Conservation (phyloP, 2,888 invertebrate genomes). For the Drosophila neutralis region DNA sequence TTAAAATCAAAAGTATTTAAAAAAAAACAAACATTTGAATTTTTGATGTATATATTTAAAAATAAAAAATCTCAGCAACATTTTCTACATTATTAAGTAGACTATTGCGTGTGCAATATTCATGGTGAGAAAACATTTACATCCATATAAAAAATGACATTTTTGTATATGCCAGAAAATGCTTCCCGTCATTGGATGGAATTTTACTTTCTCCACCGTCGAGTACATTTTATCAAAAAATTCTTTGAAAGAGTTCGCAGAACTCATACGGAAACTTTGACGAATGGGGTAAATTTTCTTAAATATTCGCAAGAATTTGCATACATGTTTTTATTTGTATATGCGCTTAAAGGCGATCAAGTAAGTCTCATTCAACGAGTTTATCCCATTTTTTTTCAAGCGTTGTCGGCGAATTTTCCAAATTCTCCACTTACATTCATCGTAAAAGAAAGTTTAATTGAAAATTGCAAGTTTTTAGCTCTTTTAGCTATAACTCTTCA, state of each 20-base stretch:
- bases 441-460: not conserved
- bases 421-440: not conserved
- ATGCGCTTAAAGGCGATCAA: not conserved
- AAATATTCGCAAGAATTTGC: not conserved
- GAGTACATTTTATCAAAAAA: not conserved
- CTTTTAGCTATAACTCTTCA: not conserved
- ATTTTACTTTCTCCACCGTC: not conserved
- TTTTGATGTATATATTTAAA: not conserved
- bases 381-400: not conserved
- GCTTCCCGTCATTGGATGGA: not conserved
- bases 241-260: not conserved
- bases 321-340: not conserved
- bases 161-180: not conserved
- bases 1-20: not conserved
- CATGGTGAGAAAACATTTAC: not conserved
- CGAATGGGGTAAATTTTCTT: not conserved
- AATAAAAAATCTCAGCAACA: not conserved
- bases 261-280: not conserved
- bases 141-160: not conserved
- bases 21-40: not conserved
- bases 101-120: not conserved
- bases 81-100: not conserved
- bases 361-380: not conserved
- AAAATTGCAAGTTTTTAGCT: not conserved
- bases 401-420: not conserved